These are phyloP conservation scores for Bombyx mandarina DNA, from an alignment of 1,140 invertebrate genomes.

Conservation along the genomic window DNA sequence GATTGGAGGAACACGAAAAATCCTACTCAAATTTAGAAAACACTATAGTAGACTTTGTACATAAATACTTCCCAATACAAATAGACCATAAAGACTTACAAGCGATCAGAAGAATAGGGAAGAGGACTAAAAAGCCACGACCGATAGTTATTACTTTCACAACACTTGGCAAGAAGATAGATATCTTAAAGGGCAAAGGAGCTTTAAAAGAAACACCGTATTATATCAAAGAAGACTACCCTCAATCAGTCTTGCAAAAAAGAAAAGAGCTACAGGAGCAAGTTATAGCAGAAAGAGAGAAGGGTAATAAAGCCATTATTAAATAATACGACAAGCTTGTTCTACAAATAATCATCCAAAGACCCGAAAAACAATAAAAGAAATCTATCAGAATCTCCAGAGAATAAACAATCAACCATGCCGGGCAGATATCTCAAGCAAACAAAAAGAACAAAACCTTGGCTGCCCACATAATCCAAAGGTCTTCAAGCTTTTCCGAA, in stretches of 20 bases:
- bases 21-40: slow-evolving; percentile 4
- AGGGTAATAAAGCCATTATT: neutral
- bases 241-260: neutral
- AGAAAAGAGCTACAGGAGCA: slow-evolving; percentile 3
- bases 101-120: slow-evolving; percentile 5
- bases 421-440: slow-evolving; percentile 2
- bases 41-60: slow-evolving; percentile 3
- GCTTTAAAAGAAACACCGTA: slow-evolving; percentile 1
- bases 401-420: neutral
- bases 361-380: neutral
- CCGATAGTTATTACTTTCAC: neutral
- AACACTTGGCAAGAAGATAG: neutral
- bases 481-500: slow-evolving; percentile 2
- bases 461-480: neutral
- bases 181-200: neutral
- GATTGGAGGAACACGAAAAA: slow-evolving; percentile 3
- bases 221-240: slow-evolving; percentile 5
- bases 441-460: slow-evolving; percentile 3
- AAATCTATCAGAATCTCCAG: neutral
- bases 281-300: slow-evolving; percentile 3
- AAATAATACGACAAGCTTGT: slow-evolving; percentile 5
- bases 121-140: neutral
- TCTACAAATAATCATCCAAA: neutral
- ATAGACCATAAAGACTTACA: slow-evolving; percentile 2
- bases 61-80: slow-evolving; percentile 3